A percentile compares a stretch with the other conserved stretches of the same genome.
Conservation (phyloP, 2,113 vertebrate genomes). For the Acanthochromis polyacanthus region DNA sequence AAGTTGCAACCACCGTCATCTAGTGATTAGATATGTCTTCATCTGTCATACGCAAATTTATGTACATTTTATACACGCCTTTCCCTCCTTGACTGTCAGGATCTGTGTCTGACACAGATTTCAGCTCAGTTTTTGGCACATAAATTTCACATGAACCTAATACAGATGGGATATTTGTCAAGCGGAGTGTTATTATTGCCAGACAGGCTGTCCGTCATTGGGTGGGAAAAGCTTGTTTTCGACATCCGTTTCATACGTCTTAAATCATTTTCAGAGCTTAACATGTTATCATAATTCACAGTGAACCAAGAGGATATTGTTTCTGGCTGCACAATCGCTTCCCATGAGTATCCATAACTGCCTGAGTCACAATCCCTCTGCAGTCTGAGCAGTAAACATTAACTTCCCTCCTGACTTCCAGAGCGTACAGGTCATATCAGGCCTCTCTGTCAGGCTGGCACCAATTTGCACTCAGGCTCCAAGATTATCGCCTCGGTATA, state of each 20-base stretch:
- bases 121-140: neutral
- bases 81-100: neutral
- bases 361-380: constrained; percentile 13
- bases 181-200: neutral
- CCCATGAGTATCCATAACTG: neutral
- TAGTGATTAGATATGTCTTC: neutral
- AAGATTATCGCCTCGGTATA: constrained; percentile 33
- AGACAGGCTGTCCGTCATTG: neutral
- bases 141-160: neutral
- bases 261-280: constrained; percentile 15
- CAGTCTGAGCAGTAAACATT: constrained; percentile 12
- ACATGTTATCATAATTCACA: neutral
- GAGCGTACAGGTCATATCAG: constrained; percentile 20
- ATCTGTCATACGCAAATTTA: constrained; percentile 7
- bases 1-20: neutral
- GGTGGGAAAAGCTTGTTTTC: constrained; percentile 19
- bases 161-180: constrained; percentile 4
- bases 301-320: constrained; percentile 8
- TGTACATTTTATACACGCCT: neutral
- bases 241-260: neutral
- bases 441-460: constrained; percentile 32
- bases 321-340: neutral
- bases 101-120: neutral
- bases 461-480: constrained; percentile 43
- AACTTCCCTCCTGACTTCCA: neutral